These are phyloP conservation scores for Motacilla alba DNA, from an alignment of 2,113 vertebrate genomes.

Conservation along the genomic window DNA sequence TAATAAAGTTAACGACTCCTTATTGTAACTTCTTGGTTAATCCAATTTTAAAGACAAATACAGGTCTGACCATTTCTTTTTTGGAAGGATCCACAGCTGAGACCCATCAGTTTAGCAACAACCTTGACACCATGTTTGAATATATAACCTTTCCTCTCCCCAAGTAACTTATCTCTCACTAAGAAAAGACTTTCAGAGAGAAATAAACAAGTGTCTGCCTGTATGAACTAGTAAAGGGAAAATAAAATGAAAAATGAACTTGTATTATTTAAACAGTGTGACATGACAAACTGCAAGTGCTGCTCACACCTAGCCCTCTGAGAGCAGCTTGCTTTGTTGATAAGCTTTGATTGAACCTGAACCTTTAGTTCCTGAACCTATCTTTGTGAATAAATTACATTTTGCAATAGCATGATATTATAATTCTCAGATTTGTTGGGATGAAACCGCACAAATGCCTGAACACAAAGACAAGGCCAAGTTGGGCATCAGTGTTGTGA, in stretches of 20 bases:
- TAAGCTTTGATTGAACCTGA: background rate
- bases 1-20: background rate
- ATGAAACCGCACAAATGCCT: background rate
- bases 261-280: slow-evolving; percentile 42
- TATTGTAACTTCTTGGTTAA: background rate
- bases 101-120: slow-evolving; percentile 4
- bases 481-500: background rate
- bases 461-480: background rate
- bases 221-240: slow-evolving; percentile 28
- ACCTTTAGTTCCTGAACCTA: background rate
- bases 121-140: slow-evolving; percentile 25
- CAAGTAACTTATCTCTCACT: slow-evolving; percentile 9
- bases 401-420: background rate
- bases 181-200: slow-evolving; percentile 1
- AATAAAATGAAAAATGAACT: slow-evolving; percentile 38
- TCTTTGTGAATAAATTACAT: background rate
- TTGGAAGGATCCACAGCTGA: background rate
- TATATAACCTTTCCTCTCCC: slow-evolving; percentile 13
- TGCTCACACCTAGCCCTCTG: background rate
- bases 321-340: slow-evolving; percentile 32
- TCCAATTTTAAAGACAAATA: background rate
- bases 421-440: background rate
- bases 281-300: slow-evolving; percentile 12
- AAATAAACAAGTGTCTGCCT: slow-evolving; percentile 34
- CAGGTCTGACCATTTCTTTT: background rate